Percentiles rank a stretch among this genome's conserved stretches.
Conservation (phyloP, 2,888 invertebrate genomes). For the Cheilosia variabilis region DNA sequence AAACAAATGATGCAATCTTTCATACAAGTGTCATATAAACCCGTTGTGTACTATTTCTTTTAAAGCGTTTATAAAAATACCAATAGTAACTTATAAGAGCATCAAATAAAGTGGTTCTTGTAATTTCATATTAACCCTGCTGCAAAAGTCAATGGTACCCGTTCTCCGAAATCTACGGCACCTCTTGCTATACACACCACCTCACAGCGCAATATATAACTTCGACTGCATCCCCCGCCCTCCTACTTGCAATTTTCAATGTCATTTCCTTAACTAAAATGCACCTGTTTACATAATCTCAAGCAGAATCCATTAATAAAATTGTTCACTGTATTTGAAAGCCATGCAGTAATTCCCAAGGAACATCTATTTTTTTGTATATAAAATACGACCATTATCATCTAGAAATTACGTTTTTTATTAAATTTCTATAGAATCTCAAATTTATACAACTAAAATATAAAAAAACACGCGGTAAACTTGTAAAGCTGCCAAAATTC, state of each 20-base stretch:
- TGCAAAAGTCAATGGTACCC: too few species aligned
- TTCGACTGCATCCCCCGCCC: not conserved
- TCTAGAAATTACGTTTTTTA: conserved; percentile 17
- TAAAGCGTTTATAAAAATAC: too few species aligned
- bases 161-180: too few species aligned
- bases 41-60: too few species aligned
- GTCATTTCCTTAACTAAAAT: conserved; percentile 14
- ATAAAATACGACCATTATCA: conserved; percentile 18
- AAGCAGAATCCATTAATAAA: conserved; percentile 15
- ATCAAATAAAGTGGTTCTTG: too few species aligned
- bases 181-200: too few species aligned
- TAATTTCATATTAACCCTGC: too few species aligned
- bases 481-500: conserved; percentile 67
- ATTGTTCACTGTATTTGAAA: conserved; percentile 6
- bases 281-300: conserved; percentile 26
- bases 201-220: too few species aligned
- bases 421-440: conserved; percentile 27
- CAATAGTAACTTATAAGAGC: too few species aligned
- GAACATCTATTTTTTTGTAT: not conserved
- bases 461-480: conserved; percentile 39
- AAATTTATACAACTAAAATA: not conserved
- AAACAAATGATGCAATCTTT: too few species aligned
- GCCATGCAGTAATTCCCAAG: not conserved
- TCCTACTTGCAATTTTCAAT: not conserved
- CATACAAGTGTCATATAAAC: too few species aligned